Base-by-base conservation (phyloP, 37 sponge, comb jelly and placozoan genomes). In the Bolinopsis microptera region DNA sequence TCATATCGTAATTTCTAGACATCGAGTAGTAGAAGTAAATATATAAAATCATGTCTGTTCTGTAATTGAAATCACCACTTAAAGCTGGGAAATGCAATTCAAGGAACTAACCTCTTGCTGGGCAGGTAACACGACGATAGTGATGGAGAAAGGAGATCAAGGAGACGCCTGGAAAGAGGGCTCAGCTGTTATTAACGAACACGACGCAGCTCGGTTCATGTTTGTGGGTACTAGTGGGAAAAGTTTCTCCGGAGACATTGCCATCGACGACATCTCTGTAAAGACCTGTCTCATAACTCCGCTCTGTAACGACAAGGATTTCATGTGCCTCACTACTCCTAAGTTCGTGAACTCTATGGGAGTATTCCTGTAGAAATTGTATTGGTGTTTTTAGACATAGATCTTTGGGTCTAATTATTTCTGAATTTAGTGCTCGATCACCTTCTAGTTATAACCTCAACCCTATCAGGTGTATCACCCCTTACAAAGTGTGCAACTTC, bases 231-330 rank as follows among this genome's bases (percentile, higher is more conserved):
- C 74, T 25, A 69, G 94, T 2, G 94, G 94, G 24, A 75, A 23
- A 1, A 35, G 77, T 24, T 94, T 74, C 80, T 27, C 26, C 26
- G 93, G 94, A 23, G 94, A 94, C 69, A 93, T 94, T 22, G 94
- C 94, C 22, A 72, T 94, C 8, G 94, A 94, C 93, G 93, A 94
- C 76, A 94, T 94, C 69, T 38, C 90, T 38, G 61, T 86, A 40
- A 69, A 69, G 93, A 74, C 76, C 25, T 93, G 93, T 33, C 90
- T 36, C 5, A 86, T 86, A 28, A 86, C 90, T 1, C 90, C 90
- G 1, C 90, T 86, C 61, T 86, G 90, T 39, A 86, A 86, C 39
- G 90, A 86, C 61, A 86, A 86, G 90, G 90, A 86, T 30, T 86
- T 86, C 90, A 86, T 86, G 90, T 86, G 90, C 28, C 90, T 86